Evolutionary conservation across 2,113 vertebrate genomes (phyloP).

Genomic region (Sebastes fasciatus): DNA sequence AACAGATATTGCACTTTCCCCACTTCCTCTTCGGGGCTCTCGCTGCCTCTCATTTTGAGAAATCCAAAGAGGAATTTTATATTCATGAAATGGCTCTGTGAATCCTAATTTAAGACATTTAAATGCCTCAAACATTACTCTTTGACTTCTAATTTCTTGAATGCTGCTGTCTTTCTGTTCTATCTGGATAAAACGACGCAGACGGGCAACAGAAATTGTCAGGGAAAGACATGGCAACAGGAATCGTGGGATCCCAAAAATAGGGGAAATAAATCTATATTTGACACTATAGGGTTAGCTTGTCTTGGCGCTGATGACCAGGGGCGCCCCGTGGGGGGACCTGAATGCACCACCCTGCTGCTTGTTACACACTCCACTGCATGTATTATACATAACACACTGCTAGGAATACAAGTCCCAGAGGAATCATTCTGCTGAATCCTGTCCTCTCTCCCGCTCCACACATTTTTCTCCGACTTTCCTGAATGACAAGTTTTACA

Average conservation of each 20-base stretch:
- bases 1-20: slow-evolving; percentile 72
- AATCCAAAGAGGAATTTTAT: slow-evolving; percentile 60
- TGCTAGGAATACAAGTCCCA: slow-evolving; percentile 66
- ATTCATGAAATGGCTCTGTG: slow-evolving; percentile 56
- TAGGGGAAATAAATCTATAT: slow-evolving; percentile 12
- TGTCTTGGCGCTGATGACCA: slow-evolving; percentile 66
- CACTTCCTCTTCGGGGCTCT: slow-evolving; percentile 66
- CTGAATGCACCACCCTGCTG: slow-evolving; percentile 57
- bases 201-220: slow-evolving; percentile 5
- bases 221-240: background rate
- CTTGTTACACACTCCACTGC: slow-evolving; percentile 71
- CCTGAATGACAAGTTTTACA: slow-evolving; percentile 58
- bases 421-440: slow-evolving; percentile 64
- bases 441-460: slow-evolving; percentile 37
- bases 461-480: slow-evolving; percentile 44
- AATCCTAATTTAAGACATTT: slow-evolving; percentile 59
- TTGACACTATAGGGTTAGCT: slow-evolving; percentile 47
- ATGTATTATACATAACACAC: slow-evolving; percentile 79
- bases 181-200: slow-evolving; percentile 35
- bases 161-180: slow-evolving; percentile 11
- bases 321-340: slow-evolving; percentile 62
- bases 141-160: slow-evolving; percentile 33
- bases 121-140: slow-evolving; percentile 49
- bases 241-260: slow-evolving; percentile 31
- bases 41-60: slow-evolving; percentile 50